Base-by-base conservation (phyloP, 2,888 invertebrate genomes). In the Aphodius sticticus region DNA sequence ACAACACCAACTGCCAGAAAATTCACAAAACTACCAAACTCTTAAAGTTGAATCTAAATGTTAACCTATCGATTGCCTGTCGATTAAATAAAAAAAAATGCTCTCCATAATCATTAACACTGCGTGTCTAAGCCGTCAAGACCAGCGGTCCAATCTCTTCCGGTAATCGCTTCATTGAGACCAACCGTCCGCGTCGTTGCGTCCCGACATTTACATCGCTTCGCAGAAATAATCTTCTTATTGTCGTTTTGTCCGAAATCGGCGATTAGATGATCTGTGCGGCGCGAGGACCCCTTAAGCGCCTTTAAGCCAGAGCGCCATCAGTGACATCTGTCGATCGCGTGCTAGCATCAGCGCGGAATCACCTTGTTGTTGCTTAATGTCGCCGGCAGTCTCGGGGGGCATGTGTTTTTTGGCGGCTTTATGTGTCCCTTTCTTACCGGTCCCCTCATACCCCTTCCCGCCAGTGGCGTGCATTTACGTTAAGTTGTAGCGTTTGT, bases 351-450 rank as follows among this genome's bases (percentile, higher is more conserved):
- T 74, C 74, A 35, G 74, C 35, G 36, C 26, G 37, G 37, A 74
- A 74, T 74, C 74, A 74, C 74, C 74, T 74, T 74, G 53, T 53
- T 53, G 74, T 74, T 35, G 37, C 74, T 78, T 78, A 78, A 72
- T 78, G 78, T 72, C 72, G 71, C 72, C 78, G 71, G 53, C 78
- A 78, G 78, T 78, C 78, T 71, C 71, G 38, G 72, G 37, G 37
- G 78, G 76, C 76, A 76, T 76, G 53, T 76, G 76, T 69, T 76
- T 53, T 53, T 53, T 53, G 53, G 53, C 53, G 53, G 53, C 53
- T 53, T 53, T 53, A 53, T 53, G 53, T 53, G 53, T 53, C 53
- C 53, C 53, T 26, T 3, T 53, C 9, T 53, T 53, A 53, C 9
- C 12, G 12, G 12, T 53, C 12, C 53, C 1, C 12, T 53, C 53